Percentiles rank a stretch among this genome's conserved stretches.
Conservation (phyloP, 23 tunicate species). For the Halocynthia aurantium region DNA sequence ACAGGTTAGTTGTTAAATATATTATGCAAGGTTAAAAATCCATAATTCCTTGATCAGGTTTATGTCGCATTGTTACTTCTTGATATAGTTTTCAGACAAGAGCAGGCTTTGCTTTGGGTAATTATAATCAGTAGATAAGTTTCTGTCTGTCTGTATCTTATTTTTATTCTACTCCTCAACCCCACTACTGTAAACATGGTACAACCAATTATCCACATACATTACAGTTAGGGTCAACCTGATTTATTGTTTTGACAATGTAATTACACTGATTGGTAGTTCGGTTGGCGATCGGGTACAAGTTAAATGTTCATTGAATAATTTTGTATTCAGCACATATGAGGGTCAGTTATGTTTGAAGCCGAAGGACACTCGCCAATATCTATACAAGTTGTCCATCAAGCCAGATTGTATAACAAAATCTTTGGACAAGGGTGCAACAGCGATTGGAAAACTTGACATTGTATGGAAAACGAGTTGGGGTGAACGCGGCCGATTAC, state of each 20-base stretch:
- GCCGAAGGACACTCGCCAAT: constrained; percentile 82
- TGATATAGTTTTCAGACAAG: too few relatives aligned
- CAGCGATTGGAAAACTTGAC: constrained; percentile 83
- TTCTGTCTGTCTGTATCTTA: too few relatives aligned
- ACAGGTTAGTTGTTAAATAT: background rate
- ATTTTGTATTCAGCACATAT: constrained; percentile 23
- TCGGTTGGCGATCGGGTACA: too few relatives aligned
- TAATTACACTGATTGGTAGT: too few relatives aligned
- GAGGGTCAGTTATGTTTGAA: constrained; percentile 61
- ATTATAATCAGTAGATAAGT: background rate
- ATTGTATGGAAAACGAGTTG: constrained; percentile 89
- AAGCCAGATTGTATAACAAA: constrained; percentile 34
- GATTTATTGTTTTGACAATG: too few relatives aligned
- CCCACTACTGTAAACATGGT: too few relatives aligned
- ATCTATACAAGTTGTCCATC: constrained; percentile 48
- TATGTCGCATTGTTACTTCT: too few relatives aligned
- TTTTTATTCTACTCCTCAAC: too few relatives aligned
- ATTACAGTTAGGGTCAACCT: too few relatives aligned
- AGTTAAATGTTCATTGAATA: too few relatives aligned
- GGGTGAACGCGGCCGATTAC: constrained; percentile 88
- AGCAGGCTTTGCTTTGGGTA: background rate
- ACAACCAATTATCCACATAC: too few relatives aligned
- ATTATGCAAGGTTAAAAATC: background rate
- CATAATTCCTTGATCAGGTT: background rate
- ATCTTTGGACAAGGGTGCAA: constrained; percentile 43